Evolutionary conservation across 2,113 vertebrate species (phyloP), one percentile per base, ranked within the genome.

Genomic region (Polypterus senegalus): DNA sequence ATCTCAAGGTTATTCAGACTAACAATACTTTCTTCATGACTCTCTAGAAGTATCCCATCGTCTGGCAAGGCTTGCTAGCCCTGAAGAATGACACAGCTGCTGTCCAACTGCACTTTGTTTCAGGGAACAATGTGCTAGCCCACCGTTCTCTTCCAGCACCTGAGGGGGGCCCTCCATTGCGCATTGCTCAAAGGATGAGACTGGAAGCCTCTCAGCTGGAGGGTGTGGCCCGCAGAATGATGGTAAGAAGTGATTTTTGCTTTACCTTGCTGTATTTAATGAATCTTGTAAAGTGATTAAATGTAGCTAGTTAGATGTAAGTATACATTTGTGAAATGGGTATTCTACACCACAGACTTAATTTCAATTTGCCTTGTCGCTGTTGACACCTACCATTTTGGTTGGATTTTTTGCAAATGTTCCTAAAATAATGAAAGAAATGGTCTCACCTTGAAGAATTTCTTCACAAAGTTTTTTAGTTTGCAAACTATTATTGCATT

Each of bases 121-220:
- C 94, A 0, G 96, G 96, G 54, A 99, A 99, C 73, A 93, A 91
- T 0, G 77, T 97, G 3, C 67, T 99, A 79, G 92, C 96, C 0
- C 92, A 98, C 65, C 89, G 93, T 9, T 98, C 94, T 0, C 82
- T 98, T 67, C 96, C 96, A 0, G 91, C 96, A 0, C 89, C 90
- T 0, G 96, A 98, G 67, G 94, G 92, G 3, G 92, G 93, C 0
- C 85, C 95, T 10, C 90, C 93, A 0, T 87, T 99, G 70, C 79
- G 96, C 5, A 97, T 99, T 1, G 96, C 93, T 3, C 95, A 99
- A 82, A 89, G 96, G 74, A 99, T 99, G 96, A 85, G 96, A 7
- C 86, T 99, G 3, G 96, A 98, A 74, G 89, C 83, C 4, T 91
- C 93, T 0, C 96, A 98, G 76, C 79, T 99, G 59, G 96, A 99